These are phyloP conservation scores for Sciaenops ocellatus DNA, from an alignment of 2,797 vertebrate genomes.

Conservation along the genomic window DNA sequence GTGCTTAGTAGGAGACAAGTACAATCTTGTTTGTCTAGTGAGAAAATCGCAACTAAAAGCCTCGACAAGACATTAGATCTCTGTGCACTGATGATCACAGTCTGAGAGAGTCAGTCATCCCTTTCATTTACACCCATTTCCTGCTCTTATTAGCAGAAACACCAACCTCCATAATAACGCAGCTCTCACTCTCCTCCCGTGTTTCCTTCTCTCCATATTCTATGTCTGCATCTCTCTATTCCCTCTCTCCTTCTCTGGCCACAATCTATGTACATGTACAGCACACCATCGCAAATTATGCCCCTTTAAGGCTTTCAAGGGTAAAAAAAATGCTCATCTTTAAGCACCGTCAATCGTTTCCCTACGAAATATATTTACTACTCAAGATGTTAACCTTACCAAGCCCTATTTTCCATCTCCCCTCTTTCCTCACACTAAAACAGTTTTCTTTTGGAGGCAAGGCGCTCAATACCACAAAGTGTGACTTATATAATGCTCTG, in stretches of 20 bases:
- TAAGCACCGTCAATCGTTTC: constrained; percentile 28
- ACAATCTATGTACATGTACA: neutral
- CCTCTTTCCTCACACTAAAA: neutral
- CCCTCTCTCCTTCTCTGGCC: neutral
- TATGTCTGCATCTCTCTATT: constrained; percentile 2
- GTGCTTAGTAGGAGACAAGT: constrained; percentile 26
- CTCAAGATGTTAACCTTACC: constrained; percentile 14
- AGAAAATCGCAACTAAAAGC: constrained; percentile 39
- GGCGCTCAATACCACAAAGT: constrained; percentile 25
- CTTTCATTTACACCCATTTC: constrained; percentile 39
- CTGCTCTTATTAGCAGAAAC: constrained; percentile 33
- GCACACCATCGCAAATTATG: neutral
- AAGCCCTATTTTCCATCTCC: constrained; percentile 3
- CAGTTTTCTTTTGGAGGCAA: constrained; percentile 31
- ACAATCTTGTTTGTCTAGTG: constrained; percentile 25
- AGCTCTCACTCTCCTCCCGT: neutral
- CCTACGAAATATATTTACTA: constrained; percentile 22
- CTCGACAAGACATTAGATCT: constrained; percentile 21
- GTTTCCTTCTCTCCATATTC: neutral
- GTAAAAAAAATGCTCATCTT: neutral
- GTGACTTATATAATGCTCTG: constrained; percentile 51
- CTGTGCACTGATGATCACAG: constrained; percentile 32
- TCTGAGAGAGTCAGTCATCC: constrained; percentile 35
- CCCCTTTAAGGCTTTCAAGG: constrained; percentile 20
- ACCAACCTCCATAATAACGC: constrained; percentile 2